Evolutionary conservation across 2,888 invertebrate genomes (phyloP).

Genomic region (Diaphora mendica): DNA sequence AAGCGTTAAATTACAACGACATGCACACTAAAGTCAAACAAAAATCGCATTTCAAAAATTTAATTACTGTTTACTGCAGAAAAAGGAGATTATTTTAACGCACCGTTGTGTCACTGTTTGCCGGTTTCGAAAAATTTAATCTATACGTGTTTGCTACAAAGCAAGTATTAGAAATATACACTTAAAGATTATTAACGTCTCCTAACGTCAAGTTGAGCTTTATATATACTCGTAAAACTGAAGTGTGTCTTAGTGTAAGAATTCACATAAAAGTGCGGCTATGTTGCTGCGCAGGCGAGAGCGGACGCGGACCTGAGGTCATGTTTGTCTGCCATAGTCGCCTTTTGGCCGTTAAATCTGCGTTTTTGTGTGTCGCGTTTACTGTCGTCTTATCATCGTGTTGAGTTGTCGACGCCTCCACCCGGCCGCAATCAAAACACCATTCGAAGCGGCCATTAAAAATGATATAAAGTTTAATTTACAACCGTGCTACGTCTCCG

Average conservation of each 20-base stretch:
- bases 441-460: constrained; percentile 83
- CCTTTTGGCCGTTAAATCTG: constrained; percentile 80
- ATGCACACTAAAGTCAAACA: constrained; percentile 64
- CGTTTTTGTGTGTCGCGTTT: constrained; percentile 80
- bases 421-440: constrained; percentile 85
- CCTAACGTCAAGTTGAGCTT: constrained; percentile 70
- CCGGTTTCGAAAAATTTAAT: constrained; percentile 12
- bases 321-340: constrained; percentile 48
- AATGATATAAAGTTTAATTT: constrained; percentile 86
- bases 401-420: constrained; percentile 86
- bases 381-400: constrained; percentile 84
- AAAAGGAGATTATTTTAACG: constrained; percentile 45
- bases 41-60: constrained; percentile 54
- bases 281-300: constrained; percentile 49
- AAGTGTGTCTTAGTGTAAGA: constrained; percentile 77
- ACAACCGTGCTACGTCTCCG: constrained; percentile 74
- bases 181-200: constrained; percentile 74
- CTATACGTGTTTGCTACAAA: constrained; percentile 54
- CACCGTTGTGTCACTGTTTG: constrained; percentile 38
- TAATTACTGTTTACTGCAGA: constrained; percentile 45
- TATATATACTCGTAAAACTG: constrained; percentile 77
- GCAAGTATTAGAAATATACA: constrained; percentile 65
- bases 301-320: constrained; percentile 32
- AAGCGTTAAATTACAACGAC: constrained; percentile 75
- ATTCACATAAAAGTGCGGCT: constrained; percentile 74